Base-by-base conservation (phyloP, 1,140 invertebrate genomes). In the Bombus confusus region DNA sequence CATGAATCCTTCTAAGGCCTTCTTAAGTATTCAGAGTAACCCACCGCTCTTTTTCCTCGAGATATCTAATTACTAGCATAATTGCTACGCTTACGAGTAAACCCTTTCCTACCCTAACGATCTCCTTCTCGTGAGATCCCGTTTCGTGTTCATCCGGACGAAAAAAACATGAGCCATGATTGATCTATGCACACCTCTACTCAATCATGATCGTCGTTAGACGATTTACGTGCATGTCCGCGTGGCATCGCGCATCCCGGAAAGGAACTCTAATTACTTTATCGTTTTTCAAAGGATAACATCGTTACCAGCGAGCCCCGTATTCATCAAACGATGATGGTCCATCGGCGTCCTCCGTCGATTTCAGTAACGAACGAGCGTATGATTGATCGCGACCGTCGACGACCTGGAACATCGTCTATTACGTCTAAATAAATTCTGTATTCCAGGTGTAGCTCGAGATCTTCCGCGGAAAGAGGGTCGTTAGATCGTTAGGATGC, bases 181-280 rank as follows among this genome's bases (percentile, higher is more conserved):
- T 85, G 79, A 85, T 85, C 84, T 80, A 57, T 73, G 79, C 78
- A 68, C 78, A 57, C 71, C 34, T 75, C 71, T 74, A 59, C 78
- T 80, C 78, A 68, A 85, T 75, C 84, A 72, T 37, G 68, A 52
- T 74, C 71, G 59, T 72, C 84, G 74, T 85, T 81, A 81, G 69
- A 85, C 79, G 66, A 81, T 85, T 85, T 43, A 75, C 79, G 78
- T 47, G 31, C 83, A n/a, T 80, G 75, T 69, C 52, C 66, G 43
- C 73, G 25, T 31, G 80, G 59, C 73, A 81, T 81, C 52, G 9
- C 25, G 43, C 52, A 39, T 73, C 79, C 69, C 34, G 59, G 78
- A 74, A 74, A 57, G 79, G 79, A 81, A 69, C 59, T 81, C 59
- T 85, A 85, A 85, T 85, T 85, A 66, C 78, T 85, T 74, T 74